Percentiles rank a stretch among this genome's conserved stretches.
phyloP scores from a whole-genome alignment of 2,113 vertebrate genomes.

The Epinephelus cyanopodus region DNA sequence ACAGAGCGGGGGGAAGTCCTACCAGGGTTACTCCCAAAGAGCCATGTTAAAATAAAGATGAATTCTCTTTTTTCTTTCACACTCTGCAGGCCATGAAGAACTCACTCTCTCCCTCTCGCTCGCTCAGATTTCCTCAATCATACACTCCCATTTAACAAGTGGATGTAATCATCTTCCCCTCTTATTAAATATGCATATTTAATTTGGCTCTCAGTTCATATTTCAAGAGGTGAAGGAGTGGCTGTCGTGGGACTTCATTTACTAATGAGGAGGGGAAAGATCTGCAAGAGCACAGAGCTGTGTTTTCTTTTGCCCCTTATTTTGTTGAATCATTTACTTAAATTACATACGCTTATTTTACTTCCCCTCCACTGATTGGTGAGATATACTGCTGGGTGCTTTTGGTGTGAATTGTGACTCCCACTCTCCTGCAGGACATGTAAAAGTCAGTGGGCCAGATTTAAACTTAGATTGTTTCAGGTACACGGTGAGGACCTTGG shows the following conservation, averaged over 20 bases:
- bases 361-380: not conserved
- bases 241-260: slow-evolving; percentile 65
- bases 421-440: not conserved
- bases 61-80: slow-evolving; percentile 77
- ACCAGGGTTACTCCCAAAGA: slow-evolving; percentile 70
- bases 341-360: not conserved
- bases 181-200: slow-evolving; percentile 78
- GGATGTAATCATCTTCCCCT: slow-evolving; percentile 63
- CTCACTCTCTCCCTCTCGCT: slow-evolving; percentile 24
- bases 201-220: slow-evolving; percentile 63
- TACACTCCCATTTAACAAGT: slow-evolving; percentile 60
- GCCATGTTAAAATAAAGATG: slow-evolving; percentile 77
- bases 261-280: slow-evolving; percentile 54
- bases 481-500: not conserved
- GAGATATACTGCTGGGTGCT: not conserved
- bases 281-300: slow-evolving; percentile 5
- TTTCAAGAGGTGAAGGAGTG: slow-evolving; percentile 62
- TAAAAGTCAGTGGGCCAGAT: not conserved
- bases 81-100: slow-evolving; percentile 64
- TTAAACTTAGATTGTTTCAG: not conserved
- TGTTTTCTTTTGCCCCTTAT: slow-evolving; percentile 12
- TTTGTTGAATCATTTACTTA: slow-evolving; percentile 47
- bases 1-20: slow-evolving; percentile 55
- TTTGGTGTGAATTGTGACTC: not conserved
- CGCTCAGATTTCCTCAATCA: slow-evolving; percentile 34